phyloP scores from a whole-genome alignment of 1,140 invertebrate genomes.

The Hermatobates lingyangjiaoensis region DNA sequence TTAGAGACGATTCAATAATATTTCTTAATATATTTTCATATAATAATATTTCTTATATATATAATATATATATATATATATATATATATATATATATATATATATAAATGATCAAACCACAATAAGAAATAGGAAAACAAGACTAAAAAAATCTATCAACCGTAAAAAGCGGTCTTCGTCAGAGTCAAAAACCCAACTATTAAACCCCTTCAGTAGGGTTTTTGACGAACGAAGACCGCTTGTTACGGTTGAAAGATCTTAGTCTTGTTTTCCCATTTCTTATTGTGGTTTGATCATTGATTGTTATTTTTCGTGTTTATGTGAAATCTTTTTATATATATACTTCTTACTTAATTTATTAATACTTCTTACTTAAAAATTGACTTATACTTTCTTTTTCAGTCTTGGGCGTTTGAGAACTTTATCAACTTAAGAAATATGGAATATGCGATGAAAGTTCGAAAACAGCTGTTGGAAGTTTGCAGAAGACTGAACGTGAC shows the following conservation, averaged over 20 bases:
- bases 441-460: slow-evolving; percentile 57
- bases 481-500: slow-evolving; percentile 47
- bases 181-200: too few species aligned
- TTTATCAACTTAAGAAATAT: slow-evolving; percentile 74
- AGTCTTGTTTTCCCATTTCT: slow-evolving; percentile 3
- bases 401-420: slow-evolving; percentile 82
- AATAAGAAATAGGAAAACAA: too few species aligned
- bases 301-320: neutral
- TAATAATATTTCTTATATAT: too few species aligned
- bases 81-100: too few species aligned
- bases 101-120: too few species aligned
- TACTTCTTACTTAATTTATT: neutral
- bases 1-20: too few species aligned
- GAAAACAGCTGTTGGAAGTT: slow-evolving; percentile 62
- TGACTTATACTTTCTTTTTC: slow-evolving; percentile 20
- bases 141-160: too few species aligned
- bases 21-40: too few species aligned
- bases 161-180: too few species aligned
- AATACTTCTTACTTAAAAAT: neutral
- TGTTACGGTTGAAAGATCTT: neutral
- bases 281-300: neutral
- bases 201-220: too few species aligned
- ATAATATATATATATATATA: too few species aligned
- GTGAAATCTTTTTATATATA: neutral
- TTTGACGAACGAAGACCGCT: too few species aligned